Base-by-base conservation (phyloP, 2,888 invertebrate genomes). In the Eristalis tenax region DNA sequence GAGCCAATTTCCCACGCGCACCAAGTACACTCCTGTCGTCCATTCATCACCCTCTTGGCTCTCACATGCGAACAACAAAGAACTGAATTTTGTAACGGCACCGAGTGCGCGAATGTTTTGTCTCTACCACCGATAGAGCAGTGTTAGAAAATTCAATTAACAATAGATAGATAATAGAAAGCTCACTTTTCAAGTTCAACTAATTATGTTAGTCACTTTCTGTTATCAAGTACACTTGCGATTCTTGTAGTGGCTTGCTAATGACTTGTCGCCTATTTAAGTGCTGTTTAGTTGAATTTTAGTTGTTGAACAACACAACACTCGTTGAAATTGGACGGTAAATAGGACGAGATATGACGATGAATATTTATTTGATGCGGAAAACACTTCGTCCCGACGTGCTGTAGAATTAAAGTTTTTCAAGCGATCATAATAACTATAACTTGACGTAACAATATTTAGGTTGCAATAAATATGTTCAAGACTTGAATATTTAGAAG, bases 61-160 rank as follows among this genome's bases (percentile, higher is more conserved):
- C 15, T 28, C 1, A 56, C 15, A 15, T n/a, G 59, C 8, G 18
- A 18, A 50, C 50, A 18, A 18, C 18, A 50, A 18, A n/a, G 50
- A 50, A 18, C 18, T 50, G 50, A 50, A 50, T 59, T 59, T 26
- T 59, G 59, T 59, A 59, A 59, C 59, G 26, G 26, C 6, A 13
- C 23, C 59, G 13, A 1, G 50, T 18, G 50, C n/a, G 1, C 50
- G 50, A 18, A 50, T 50, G 50, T 50, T n/a, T 61, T 26, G 26
- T 61, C n/a, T 32, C 32, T 10, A 8, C 50, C 18, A n/a, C 18
- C 43, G 43, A 1, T 6, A 2, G 50, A 18, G 6, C 50, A 50
- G 50, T 50, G 50, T 56, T 8, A 70, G 26, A 43, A 59, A 82
- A 80, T 80, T 73, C 74, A 80, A 80, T 80, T 74, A 80, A 28